phyloP scores from a whole-genome alignment of 2,113 vertebrate species.

The Hydropotes inermis region DNA sequence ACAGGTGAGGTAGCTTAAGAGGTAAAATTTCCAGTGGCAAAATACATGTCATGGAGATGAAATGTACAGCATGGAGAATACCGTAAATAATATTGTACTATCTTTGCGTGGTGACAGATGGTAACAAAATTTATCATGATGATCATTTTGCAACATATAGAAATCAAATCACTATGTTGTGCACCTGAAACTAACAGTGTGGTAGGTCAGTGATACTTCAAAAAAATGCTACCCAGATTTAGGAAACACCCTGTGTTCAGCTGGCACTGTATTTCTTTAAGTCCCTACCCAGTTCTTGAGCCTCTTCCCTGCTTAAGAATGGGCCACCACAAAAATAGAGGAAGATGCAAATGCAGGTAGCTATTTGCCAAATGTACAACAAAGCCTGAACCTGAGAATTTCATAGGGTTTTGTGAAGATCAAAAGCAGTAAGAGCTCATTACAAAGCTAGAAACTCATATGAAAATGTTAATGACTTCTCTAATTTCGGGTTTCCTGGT shows the following conservation, averaged over 20 bases:
- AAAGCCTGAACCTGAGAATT: conserved; percentile 48
- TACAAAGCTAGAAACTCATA: conserved; percentile 54
- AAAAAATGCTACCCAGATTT: background rate
- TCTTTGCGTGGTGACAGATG: background rate
- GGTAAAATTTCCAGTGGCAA: background rate
- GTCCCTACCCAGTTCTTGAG: background rate
- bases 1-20: background rate
- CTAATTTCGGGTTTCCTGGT: conserved; percentile 34
- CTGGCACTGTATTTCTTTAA: conserved; percentile 33
- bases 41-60: background rate
- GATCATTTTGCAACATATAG: background rate
- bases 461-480: conserved; percentile 43
- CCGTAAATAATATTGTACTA: background rate
- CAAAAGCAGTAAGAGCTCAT: conserved; percentile 50
- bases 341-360: conserved; percentile 1
- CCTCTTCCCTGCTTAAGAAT: conserved; percentile 22
- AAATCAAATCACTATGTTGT: background rate
- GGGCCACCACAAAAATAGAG: conserved; percentile 31
- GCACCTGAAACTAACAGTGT: background rate
- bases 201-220: background rate
- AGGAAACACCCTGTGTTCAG: background rate
- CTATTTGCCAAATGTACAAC: conserved; percentile 47
- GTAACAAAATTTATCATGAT: background rate
- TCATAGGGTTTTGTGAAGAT: conserved; percentile 23
- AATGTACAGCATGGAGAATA: background rate